Conservation (phyloP, 2,113 vertebrate genomes). For the Malurus elegans region DNA sequence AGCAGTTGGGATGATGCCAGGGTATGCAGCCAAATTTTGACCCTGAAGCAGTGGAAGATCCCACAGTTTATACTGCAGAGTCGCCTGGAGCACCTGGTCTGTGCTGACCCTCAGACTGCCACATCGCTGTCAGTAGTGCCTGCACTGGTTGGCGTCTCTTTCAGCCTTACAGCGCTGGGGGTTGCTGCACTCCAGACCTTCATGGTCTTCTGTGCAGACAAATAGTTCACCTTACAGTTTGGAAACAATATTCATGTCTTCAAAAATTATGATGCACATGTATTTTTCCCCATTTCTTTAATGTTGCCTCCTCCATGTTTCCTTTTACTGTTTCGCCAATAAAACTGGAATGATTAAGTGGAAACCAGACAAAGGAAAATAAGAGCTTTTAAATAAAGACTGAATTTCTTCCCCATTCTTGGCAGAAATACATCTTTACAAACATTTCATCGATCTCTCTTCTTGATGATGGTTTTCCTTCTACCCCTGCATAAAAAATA, state of each 20-base stretch:
- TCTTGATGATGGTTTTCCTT: background rate
- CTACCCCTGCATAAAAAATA: background rate
- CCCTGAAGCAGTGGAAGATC: background rate
- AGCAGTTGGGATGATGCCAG: background rate
- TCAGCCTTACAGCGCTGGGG: background rate
- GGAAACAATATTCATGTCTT: background rate
- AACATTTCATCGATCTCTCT: background rate
- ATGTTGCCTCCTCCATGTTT: background rate
- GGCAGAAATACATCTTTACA: background rate
- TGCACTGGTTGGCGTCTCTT: background rate
- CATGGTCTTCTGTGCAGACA: background rate
- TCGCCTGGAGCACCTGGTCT: background rate
- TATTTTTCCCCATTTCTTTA: background rate
- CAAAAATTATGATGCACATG: background rate
- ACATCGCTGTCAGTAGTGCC: background rate
- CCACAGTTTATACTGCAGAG: background rate
- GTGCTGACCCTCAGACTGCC: background rate
- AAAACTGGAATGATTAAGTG: background rate
- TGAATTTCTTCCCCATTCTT: background rate
- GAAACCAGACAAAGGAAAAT: background rate
- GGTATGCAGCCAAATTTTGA: background rate
- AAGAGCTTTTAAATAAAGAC: slow-evolving; percentile 15
- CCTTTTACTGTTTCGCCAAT: background rate
- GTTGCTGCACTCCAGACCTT: background rate
- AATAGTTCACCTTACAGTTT: background rate